Base-by-base conservation (phyloP, 1,140 invertebrate genomes). In the Bombus balteatus region DNA sequence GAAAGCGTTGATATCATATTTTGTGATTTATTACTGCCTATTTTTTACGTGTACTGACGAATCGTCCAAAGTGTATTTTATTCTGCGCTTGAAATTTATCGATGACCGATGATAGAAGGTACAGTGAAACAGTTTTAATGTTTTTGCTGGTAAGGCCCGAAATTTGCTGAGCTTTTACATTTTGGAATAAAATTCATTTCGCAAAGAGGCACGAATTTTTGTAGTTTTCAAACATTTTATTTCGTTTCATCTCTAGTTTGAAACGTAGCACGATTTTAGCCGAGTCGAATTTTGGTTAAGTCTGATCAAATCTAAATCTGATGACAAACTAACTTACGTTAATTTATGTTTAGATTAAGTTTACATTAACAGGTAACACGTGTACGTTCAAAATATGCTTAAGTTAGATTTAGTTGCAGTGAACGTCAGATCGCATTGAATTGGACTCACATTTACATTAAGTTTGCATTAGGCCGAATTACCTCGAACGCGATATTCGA, bases 381-480 rank as follows among this genome's bases (percentile, higher is more conserved):
- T 32, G 75, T 15, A 39, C 28, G 4, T 28, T 77, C 59, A 59
- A 78, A 62, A 65, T 78, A 32, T 78, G 37, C 65, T 65, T 65
- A 65, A 41, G 37, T 62, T 41, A 4, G 59, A 10, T 47, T 78
- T 6, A 32, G 75, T n/a, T 41, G 13, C n/a, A 22, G 13, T n/a
- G 18, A 57, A 76, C 12, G 25, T 59, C 59, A 37, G 32, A 28
- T 76, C 53, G 32, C 28, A 77, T n/a, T 62, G 57, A 25, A 77
- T 59, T 39, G 15, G 37, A 41, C 59, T 78, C 37, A 41, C 37
- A 78, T 78, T 41, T 65, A 41, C 75, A 78, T 78, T 78, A 78
- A 78, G 28, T 78, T 78, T 66, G 75, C 75, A 78, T 78, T 78
- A 78, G 59, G 53, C 62, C 37, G 75, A 78, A 78, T 78, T 78